Conservation (phyloP, 2,797 vertebrate species). For the Cossypha caffra region DNA sequence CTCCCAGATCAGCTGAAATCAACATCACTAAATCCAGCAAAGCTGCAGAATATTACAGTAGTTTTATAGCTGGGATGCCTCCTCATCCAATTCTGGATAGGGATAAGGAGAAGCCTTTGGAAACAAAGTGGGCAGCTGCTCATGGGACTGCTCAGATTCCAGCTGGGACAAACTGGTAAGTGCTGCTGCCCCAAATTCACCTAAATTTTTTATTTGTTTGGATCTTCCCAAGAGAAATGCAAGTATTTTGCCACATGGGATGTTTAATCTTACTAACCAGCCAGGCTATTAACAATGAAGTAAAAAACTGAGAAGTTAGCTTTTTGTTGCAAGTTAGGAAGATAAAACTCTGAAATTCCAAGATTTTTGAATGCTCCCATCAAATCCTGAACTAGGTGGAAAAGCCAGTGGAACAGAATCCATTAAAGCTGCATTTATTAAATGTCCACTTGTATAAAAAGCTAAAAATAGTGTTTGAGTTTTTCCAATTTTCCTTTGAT, state of each 20-base stretch:
- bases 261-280: slow-evolving; percentile 22
- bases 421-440: slow-evolving; percentile 54
- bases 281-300: neutral
- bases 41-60: neutral
- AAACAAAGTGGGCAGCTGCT: neutral
- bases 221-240: slow-evolving; percentile 9
- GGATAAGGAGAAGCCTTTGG: neutral
- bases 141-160: neutral
- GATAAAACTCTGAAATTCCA: neutral
- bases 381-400: slow-evolving; percentile 3
- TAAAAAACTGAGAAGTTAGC: neutral
- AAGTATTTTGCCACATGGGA: slow-evolving; percentile 27
- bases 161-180: neutral
- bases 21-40: neutral
- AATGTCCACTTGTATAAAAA: slow-evolving; percentile 66
- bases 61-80: neutral
- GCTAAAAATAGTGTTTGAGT: slow-evolving; percentile 62
- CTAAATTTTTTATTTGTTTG: slow-evolving; percentile 30
- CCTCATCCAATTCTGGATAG: neutral
- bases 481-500: slow-evolving; percentile 65
- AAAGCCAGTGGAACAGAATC: slow-evolving; percentile 57
- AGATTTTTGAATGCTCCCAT: neutral
- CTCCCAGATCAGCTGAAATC: neutral
- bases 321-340: slow-evolving; percentile 31
- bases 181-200: neutral